Percentiles rank a stretch among this genome's conserved stretches.
Conservation (phyloP, 2,888 invertebrate species). For the Lycophotia porphyrea region DNA sequence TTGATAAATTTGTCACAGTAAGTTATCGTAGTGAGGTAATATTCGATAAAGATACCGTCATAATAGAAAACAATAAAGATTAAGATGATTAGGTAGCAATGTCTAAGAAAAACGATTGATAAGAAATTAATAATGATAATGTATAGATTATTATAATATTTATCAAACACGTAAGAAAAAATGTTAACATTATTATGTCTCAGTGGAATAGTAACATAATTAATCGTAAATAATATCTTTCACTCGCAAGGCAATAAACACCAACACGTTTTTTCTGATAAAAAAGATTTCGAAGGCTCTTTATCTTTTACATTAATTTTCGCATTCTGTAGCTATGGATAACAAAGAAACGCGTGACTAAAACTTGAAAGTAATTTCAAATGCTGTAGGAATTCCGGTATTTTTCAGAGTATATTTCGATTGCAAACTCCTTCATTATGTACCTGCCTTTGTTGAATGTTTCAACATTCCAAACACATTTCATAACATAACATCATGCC, state of each 20-base stretch:
- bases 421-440: neutral
- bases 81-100: slow-evolving; percentile 8
- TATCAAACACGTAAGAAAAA: neutral
- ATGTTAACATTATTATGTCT: too few species aligned
- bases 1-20: slow-evolving; percentile 34
- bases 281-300: neutral
- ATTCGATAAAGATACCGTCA: slow-evolving; percentile 27
- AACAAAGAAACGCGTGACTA: neutral
- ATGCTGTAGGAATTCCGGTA: neutral
- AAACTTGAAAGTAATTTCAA: neutral
- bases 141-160: neutral
- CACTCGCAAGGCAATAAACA: neutral
- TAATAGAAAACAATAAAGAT: slow-evolving; percentile 18
- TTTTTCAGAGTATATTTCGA: neutral
- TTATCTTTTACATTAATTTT: neutral
- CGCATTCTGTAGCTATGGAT: neutral
- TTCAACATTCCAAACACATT: too few species aligned
- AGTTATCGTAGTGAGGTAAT: slow-evolving; percentile 41
- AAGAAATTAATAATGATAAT: neutral
- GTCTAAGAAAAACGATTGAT: slow-evolving; percentile 9
- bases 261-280: neutral
- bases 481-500: too few species aligned
- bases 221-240: neutral
- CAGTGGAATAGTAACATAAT: neutral
- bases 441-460: neutral